Conservation (phyloP, 1,140 invertebrate genomes). For the Triops cancriformis region DNA sequence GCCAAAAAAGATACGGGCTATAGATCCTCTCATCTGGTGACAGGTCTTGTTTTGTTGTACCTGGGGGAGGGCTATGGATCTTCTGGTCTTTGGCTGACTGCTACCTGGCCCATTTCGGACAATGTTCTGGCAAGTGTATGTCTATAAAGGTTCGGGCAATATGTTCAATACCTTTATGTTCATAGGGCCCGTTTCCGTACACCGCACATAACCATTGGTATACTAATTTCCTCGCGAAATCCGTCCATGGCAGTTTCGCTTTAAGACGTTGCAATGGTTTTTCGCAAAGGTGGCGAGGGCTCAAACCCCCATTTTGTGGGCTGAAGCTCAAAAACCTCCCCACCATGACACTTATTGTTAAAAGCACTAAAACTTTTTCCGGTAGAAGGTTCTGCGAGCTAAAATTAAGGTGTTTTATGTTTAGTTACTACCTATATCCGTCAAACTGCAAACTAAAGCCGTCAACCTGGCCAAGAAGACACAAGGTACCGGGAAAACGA, state of each 20-base stretch:
- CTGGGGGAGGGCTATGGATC: neutral
- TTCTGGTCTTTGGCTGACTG: neutral
- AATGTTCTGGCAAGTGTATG: neutral
- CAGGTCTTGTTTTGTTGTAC: slow-evolving; percentile 6
- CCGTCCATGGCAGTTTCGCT: neutral
- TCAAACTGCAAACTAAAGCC: slow-evolving; percentile 4
- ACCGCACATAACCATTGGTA: slow-evolving; percentile 1
- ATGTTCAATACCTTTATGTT: slow-evolving; percentile 2
- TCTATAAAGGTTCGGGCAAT: neutral
- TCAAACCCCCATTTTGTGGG: neutral
- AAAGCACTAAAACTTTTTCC: neutral
- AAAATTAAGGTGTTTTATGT: neutral
- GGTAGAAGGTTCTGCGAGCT: neutral
- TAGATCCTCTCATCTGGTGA: slow-evolving; percentile 13
- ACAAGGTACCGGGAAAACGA: neutral
- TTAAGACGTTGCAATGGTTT: neutral
- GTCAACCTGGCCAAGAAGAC: neutral
- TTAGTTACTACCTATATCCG: slow-evolving; percentile 5
- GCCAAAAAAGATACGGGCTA: slow-evolving; percentile 10
- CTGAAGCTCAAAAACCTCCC: neutral
- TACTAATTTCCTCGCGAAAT: slow-evolving; percentile 11
- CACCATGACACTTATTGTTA: neutral
- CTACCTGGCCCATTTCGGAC: neutral
- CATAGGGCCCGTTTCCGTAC: neutral
- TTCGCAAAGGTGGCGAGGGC: neutral